phyloP scores from a whole-genome alignment of 2,113 vertebrate species.

The Microtus oregoni region DNA sequence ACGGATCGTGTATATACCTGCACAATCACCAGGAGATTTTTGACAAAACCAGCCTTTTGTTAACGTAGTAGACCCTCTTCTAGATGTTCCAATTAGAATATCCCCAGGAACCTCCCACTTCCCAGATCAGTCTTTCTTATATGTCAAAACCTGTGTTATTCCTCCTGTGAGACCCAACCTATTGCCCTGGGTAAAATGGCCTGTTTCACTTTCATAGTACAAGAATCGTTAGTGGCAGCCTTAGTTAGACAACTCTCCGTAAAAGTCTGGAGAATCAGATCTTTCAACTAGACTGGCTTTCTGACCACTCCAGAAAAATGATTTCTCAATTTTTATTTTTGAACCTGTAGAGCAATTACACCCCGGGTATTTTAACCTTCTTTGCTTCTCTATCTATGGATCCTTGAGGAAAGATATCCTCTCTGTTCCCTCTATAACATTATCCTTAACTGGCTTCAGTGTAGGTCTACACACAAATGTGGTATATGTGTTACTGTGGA shows the following conservation, averaged over 20 bases:
- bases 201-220: constrained; percentile 8
- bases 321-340: constrained; percentile 39
- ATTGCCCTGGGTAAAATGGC: neutral
- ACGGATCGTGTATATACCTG: constrained; percentile 98
- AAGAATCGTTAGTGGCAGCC: neutral
- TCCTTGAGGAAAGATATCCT: neutral
- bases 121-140: constrained; percentile 4
- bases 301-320: neutral
- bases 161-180: neutral
- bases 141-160: neutral
- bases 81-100: neutral
- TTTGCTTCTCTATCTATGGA: neutral
- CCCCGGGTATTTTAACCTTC: neutral
- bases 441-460: neutral
- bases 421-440: constrained; percentile 2
- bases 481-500: neutral
- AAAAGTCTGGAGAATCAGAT: constrained; percentile 14
- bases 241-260: neutral
- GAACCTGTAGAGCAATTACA: neutral
- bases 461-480: neutral
- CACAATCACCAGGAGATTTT: constrained; percentile 64
- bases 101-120: constrained; percentile 15
- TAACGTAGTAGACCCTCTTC: constrained; percentile 20
- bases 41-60: constrained; percentile 46
- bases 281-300: neutral